These are phyloP conservation scores for Malacoraja senta DNA, from an alignment of 2,797 vertebrate species.

Conservation along the genomic window DNA sequence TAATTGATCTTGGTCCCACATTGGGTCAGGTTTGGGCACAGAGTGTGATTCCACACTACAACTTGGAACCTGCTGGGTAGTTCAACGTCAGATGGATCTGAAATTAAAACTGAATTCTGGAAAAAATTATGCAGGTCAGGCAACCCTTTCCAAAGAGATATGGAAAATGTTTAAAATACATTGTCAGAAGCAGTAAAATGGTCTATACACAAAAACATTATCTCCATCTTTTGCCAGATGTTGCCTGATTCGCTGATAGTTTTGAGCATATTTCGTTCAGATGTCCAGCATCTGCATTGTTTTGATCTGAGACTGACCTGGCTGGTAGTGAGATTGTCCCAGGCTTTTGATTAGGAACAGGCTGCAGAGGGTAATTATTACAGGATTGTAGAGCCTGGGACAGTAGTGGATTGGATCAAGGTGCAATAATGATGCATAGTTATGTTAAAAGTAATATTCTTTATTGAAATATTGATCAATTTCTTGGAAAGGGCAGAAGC, in stretches of 20 bases:
- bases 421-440: neutral
- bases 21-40: neutral
- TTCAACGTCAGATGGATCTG: neutral
- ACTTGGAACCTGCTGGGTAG: neutral
- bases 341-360: too few species aligned
- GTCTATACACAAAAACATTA: too few species aligned
- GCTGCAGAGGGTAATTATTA: neutral
- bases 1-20: neutral
- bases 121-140: too few species aligned
- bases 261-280: too few species aligned
- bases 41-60: neutral
- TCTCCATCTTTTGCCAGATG: too few species aligned
- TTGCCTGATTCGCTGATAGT: too few species aligned
- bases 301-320: neutral
- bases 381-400: neutral
- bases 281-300: too few species aligned
- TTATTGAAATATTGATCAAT: neutral
- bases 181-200: too few species aligned
- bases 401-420: neutral
- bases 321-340: neutral
- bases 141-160: too few species aligned
- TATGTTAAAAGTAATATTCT: neutral
- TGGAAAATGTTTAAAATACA: too few species aligned
- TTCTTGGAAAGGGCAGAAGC: neutral
- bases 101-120: too few species aligned